A percentile compares a stretch with the other conserved stretches of the same genome.
Conservation (phyloP, 2,113 vertebrate species). For the Rhipidura dahli region DNA sequence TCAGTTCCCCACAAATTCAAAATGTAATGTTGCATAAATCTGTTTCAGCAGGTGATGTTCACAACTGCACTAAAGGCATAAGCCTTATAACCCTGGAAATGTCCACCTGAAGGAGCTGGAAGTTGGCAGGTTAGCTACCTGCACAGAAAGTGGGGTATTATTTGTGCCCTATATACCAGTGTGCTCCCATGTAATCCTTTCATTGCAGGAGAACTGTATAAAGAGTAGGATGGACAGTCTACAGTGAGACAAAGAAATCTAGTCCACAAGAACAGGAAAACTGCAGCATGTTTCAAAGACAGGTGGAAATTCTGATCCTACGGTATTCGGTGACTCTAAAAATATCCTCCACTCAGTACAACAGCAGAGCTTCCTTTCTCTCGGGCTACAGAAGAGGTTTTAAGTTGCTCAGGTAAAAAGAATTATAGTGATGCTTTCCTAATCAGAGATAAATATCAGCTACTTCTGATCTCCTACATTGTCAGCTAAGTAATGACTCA, state of each 20-base stretch:
- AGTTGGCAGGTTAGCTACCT: neutral
- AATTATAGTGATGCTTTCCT: slow-evolving; percentile 24
- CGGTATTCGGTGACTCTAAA: slow-evolving; percentile 21
- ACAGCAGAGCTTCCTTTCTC: slow-evolving; percentile 44
- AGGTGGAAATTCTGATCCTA: slow-evolving; percentile 32
- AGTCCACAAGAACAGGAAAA: neutral
- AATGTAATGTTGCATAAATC: neutral
- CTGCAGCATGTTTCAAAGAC: neutral
- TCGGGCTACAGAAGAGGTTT: slow-evolving; percentile 54
- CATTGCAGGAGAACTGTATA: neutral
- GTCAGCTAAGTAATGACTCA: slow-evolving; percentile 62
- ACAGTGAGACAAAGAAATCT: neutral
- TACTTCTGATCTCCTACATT: slow-evolving; percentile 54
- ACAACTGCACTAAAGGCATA: neutral
- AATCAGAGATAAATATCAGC: slow-evolving; percentile 66
- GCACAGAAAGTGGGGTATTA: neutral
- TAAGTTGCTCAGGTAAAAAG: slow-evolving; percentile 58
- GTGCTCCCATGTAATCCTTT: neutral
- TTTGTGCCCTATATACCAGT: neutral
- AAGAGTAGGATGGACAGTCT: neutral
- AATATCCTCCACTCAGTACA: slow-evolving; percentile 2
- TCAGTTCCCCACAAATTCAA: neutral
- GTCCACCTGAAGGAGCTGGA: neutral
- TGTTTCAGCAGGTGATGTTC: neutral
- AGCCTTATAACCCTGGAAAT: neutral